phyloP scores from a whole-genome alignment of 2,888 invertebrate species.

The Drosophila antonietae region DNA sequence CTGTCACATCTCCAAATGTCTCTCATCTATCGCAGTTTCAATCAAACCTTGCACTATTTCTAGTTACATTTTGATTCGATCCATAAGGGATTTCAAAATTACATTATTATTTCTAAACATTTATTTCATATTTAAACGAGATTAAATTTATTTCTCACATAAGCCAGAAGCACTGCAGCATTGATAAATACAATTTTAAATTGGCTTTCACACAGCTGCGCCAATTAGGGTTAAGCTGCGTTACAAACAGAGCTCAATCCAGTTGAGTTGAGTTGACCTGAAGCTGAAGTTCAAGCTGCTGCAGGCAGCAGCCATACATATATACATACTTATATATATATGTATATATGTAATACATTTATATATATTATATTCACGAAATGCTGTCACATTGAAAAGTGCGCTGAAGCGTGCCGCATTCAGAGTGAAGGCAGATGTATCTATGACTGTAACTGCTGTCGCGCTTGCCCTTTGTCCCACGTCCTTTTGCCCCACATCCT shows the following conservation, averaged over 20 bases:
- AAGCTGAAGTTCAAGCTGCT: constrained; percentile 13
- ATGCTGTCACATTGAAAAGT: constrained; percentile 69
- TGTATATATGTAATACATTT: not conserved
- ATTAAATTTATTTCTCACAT: not conserved
- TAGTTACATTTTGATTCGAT: not conserved
- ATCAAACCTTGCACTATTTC: not conserved
- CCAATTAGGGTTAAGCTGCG: constrained; percentile 14
- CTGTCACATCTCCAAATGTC: not conserved
- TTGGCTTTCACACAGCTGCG: constrained; percentile 2
- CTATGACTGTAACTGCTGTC: constrained; percentile 37
- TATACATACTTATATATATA: not conserved
- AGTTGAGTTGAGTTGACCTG: constrained; percentile 15
- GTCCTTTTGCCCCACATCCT: constrained; percentile 14
- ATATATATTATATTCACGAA: constrained; percentile 42
- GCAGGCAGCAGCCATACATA: constrained; percentile 1
- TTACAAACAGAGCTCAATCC: constrained; percentile 19
- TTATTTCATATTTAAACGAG: not conserved
- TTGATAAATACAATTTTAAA: not conserved
- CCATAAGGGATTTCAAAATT: not conserved
- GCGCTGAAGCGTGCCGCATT: constrained; percentile 67
- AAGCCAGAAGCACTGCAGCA: not conserved
- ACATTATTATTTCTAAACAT: not conserved
- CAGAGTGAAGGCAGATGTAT: constrained; percentile 44
- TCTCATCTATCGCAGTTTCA: not conserved
- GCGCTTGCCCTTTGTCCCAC: constrained; percentile 34